A percentile compares a stretch with the other conserved stretches of the same genome.
These are phyloP conservation scores for Hartigia nigra DNA, from an alignment of 2,888 invertebrate species.

Conservation along the genomic window DNA sequence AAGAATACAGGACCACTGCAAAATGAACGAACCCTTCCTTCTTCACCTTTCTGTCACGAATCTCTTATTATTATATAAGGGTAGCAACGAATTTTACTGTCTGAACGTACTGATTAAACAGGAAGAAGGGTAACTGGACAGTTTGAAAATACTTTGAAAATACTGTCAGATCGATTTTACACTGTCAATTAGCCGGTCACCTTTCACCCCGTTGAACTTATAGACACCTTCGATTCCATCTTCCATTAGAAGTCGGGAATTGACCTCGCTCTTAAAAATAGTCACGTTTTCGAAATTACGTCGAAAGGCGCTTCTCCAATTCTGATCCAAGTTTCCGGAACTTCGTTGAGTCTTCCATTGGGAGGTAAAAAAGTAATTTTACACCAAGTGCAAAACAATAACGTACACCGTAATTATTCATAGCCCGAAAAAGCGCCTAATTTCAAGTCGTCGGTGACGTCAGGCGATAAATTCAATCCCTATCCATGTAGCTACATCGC, in stretches of 20 bases:
- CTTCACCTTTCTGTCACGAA: neutral
- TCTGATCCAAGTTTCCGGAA: neutral
- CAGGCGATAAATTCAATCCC: conserved; percentile 25
- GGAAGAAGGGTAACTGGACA: neutral
- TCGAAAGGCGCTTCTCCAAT: no score
- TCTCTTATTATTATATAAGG: no score
- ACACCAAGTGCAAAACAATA: neutral
- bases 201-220: neutral
- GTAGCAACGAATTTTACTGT: no score
- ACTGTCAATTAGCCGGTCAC: neutral
- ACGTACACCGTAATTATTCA: conserved; percentile 27
- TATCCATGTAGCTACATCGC: conserved; percentile 8
- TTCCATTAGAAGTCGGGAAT: neutral
- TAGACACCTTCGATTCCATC: neutral
- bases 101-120: neutral
- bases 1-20: neutral
- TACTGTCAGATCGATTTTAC: neutral
- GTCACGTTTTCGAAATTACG: neutral
- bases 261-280: neutral
- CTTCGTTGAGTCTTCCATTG: neutral
- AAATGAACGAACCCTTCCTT: neutral
- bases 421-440: conserved; percentile 24
- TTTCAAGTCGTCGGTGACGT: conserved; percentile 9
- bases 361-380: neutral
- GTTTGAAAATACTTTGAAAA: neutral